Base-by-base conservation (phyloP, 2,113 vertebrate species). In the Chelonoidis abingdonii region DNA sequence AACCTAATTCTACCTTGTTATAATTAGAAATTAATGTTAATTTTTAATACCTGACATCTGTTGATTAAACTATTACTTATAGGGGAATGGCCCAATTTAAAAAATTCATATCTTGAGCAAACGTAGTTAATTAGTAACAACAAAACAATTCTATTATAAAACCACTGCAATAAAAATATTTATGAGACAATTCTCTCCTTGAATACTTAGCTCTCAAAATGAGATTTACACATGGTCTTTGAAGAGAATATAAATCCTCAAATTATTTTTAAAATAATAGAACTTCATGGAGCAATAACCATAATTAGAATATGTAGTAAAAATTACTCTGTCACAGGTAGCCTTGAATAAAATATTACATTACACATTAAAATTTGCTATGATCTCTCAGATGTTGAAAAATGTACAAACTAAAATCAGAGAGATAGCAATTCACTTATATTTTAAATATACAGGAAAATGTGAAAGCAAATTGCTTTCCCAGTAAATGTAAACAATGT, bases 91-190 rank as follows among this genome's bases (percentile, higher is more conserved):
- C 17, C 16, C 52, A 50, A 88, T 80, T 59, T 53, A 52, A 25
- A 80, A 50, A 38, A 6, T 9, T 52, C 19, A 21, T n/a, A 21
- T 69, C 8, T 4, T 4, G 47, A 17, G 21, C 22, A 80, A 57
- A 57, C 10, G 25, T 52, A 88, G 8, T 57, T 44, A 93, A 80
- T 65, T 84, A 92, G 59, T 97, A 92, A 88, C 54, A 83, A 84
- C 87, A 81, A n/a, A 96, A 56, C 9, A n/a, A 56, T 85, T 93
- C 62, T 54, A 93, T 11, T 44, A 84, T 5, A 87, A 41, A 88
- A 88, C 52, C 83, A 5, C 49, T 83, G 29, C 29, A 84, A 69
- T 29, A 87, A 38, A 88, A 96, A 76, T 3, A 56, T 0, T 75
- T 52, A 52, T 41, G 2, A 90, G 38, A 35, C 44, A 87, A 81